Evolutionary conservation across 2,113 vertebrate species (phyloP), one percentile per base, ranked within the genome.

Genomic region (Benthochromis sp.): DNA sequence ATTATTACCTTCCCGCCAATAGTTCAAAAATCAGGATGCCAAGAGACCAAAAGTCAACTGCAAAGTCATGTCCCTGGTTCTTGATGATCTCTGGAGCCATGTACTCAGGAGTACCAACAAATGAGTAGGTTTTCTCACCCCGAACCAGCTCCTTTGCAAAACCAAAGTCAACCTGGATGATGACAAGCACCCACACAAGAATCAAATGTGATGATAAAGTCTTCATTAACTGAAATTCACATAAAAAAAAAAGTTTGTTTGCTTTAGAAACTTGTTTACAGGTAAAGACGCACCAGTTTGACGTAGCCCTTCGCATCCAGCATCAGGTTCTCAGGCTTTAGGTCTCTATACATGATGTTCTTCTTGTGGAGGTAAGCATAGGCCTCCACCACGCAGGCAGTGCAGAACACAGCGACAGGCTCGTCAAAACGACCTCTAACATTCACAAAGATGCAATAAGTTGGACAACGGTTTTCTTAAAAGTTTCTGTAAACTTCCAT

Each of bases 281-380:
- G 21, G 1, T n/a, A 14, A 31, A 45, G 1, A 83, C 82, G 76
- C 87, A 97, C 97, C 94, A 98, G 94, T 92, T 97, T 97, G 86
- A 97, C 9, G 3, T 97, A 97, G 90, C 97, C 97, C 12, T 81
- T 93, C 3, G 52, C 31, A 83, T 97, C 97, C 94, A 97, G 85
- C 96, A 97, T 97, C 78, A 97, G 95, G 93, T 97, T 98, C 95
- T 98, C 97, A 0, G 97, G 97, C 86, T 97, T 97, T 36, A 98
- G 95, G 94, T 98, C 97, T 38, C 97, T 91, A 89, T 97, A 98
- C 92, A 98, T 90, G 82, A 98, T 97, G 85, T 92, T 96, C 79
- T 95, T 96, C 86, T 96, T 94, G 5, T 97, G 97, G 17, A 97
- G 96, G 91, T 98, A 97, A 19, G 97, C 94, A 3, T 95, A 97